A percentile compares a stretch with the other conserved stretches of the same genome.
These are phyloP conservation scores for Calyptommatus sinebrachiatus DNA, from an alignment of 2,113 vertebrate genomes.

Conservation along the genomic window DNA sequence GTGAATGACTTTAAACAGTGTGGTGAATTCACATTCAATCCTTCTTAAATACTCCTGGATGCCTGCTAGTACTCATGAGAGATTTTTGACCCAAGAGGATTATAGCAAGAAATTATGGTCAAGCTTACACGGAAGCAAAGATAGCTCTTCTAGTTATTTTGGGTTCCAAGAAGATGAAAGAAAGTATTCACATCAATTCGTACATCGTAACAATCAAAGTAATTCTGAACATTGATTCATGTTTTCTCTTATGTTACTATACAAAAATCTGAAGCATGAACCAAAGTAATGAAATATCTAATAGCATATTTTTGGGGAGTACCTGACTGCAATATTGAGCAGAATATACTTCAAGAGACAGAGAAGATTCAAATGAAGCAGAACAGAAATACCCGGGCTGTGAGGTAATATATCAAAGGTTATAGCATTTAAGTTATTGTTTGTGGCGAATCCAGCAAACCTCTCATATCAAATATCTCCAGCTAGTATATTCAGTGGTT, in stretches of 20 bases:
- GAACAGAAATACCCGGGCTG: constrained; percentile 53
- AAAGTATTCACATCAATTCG: neutral
- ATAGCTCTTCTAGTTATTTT: neutral
- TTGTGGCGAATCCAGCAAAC: constrained; percentile 53
- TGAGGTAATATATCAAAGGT: constrained; percentile 50
- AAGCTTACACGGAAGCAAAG: too few relatives aligned
- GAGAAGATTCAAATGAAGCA: constrained; percentile 27
- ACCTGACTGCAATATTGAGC: constrained; percentile 26
- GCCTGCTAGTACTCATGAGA: too few relatives aligned
- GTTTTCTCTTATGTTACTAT: constrained; percentile 44
- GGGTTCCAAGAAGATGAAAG: neutral
- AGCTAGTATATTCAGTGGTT: constrained; percentile 57
- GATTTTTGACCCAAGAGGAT: neutral
- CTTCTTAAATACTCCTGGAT: too few relatives aligned
- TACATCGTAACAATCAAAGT: too few relatives aligned
- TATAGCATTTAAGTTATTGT: constrained; percentile 56
- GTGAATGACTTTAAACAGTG: too few relatives aligned
- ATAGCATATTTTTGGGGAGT: constrained; percentile 46
- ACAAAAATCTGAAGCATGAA: constrained; percentile 31
- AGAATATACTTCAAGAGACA: constrained; percentile 41
- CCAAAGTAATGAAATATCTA: constrained; percentile 21
- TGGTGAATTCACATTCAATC: too few relatives aligned
- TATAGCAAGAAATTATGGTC: too few relatives aligned
- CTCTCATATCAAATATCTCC: constrained; percentile 55
- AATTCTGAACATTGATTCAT: neutral